These are phyloP conservation scores for Falco rusticolus DNA, from an alignment of 2,797 vertebrate genomes.

Conservation along the genomic window DNA sequence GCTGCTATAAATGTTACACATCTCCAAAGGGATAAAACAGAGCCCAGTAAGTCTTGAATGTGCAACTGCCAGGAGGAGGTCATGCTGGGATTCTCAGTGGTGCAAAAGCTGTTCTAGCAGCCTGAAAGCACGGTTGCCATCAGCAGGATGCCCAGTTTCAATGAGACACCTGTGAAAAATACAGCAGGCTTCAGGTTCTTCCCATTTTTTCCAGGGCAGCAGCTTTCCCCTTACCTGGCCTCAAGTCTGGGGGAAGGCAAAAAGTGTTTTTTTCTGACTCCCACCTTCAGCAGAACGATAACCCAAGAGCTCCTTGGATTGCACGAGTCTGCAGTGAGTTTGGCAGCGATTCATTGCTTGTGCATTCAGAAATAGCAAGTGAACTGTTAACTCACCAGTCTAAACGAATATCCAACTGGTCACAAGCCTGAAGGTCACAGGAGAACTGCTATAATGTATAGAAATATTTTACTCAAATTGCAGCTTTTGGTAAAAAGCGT, in stretches of 20 bases:
- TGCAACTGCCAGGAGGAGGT: not conserved
- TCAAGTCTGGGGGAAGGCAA: not conserved
- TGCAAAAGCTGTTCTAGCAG: not conserved
- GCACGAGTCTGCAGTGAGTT: not conserved
- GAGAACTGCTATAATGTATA: not conserved
- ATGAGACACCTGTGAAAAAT: not conserved
- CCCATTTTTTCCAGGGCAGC: not conserved
- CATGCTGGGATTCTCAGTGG: not conserved
- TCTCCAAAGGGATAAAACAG: not conserved
- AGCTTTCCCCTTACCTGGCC: not conserved
- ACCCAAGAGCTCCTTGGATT: not conserved
- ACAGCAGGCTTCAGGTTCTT: not conserved
- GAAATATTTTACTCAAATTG: not conserved
- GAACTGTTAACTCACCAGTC: not conserved
- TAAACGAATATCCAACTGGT: slow-evolving; percentile 14
- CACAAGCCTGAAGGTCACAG: not conserved
- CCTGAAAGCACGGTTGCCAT: not conserved
- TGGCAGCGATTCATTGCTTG: slow-evolving; percentile 15
- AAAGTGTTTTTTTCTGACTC: not conserved
- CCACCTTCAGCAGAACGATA: slow-evolving; percentile 37
- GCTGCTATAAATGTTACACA: not conserved
- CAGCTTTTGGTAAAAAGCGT: not conserved
- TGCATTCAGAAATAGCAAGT: slow-evolving; percentile 28
- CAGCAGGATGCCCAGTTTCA: not conserved
- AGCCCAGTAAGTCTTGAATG: not conserved